A percentile compares a stretch with the other conserved stretches of the same genome.
These are phyloP conservation scores for Anoplius nigerrimus DNA, from an alignment of 2,888 invertebrate species.

Conservation along the genomic window DNA sequence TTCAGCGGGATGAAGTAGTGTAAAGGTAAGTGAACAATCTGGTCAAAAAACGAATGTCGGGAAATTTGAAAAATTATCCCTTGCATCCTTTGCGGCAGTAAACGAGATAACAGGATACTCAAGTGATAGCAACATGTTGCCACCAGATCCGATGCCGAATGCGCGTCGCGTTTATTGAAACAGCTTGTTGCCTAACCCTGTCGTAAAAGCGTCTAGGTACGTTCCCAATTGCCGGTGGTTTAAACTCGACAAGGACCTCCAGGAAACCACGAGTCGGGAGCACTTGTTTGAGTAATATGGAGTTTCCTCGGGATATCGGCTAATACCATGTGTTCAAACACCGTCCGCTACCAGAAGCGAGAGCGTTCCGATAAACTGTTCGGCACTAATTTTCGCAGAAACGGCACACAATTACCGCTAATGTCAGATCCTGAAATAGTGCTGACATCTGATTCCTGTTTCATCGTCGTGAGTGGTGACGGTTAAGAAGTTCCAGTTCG, in stretches of 20 bases:
- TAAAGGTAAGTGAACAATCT: no score
- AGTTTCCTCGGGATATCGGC: constrained; percentile 7
- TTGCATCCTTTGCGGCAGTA: constrained; percentile 9
- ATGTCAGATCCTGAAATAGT: constrained; percentile 46
- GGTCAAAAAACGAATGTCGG: no score
- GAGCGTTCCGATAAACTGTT: constrained; percentile 19
- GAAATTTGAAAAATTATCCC: no score
- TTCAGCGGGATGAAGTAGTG: no score
- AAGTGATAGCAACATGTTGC: constrained; percentile 21
- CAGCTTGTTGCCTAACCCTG: constrained; percentile 40
- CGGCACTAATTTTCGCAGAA: constrained; percentile 7
- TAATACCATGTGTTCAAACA: constrained; percentile 49
- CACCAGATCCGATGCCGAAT: constrained; percentile 5
- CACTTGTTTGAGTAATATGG: constrained; percentile 44
- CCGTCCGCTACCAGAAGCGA: neutral
- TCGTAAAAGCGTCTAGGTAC: constrained; percentile 49
- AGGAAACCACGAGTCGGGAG: constrained; percentile 7
- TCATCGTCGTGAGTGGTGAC: no score
- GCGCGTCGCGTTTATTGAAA: constrained; percentile 40
- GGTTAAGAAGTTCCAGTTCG: no score
- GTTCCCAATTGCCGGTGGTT: constrained; percentile 11
- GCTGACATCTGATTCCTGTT: constrained; percentile 30
- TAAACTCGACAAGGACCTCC: neutral
- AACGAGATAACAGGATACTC: constrained; percentile 37
- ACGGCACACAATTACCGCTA: no score